Percentiles rank a stretch among this genome's conserved stretches.
Evolutionary conservation across 2,113 vertebrate species (phyloP).

Genomic region (Caloenas nicobarica): DNA sequence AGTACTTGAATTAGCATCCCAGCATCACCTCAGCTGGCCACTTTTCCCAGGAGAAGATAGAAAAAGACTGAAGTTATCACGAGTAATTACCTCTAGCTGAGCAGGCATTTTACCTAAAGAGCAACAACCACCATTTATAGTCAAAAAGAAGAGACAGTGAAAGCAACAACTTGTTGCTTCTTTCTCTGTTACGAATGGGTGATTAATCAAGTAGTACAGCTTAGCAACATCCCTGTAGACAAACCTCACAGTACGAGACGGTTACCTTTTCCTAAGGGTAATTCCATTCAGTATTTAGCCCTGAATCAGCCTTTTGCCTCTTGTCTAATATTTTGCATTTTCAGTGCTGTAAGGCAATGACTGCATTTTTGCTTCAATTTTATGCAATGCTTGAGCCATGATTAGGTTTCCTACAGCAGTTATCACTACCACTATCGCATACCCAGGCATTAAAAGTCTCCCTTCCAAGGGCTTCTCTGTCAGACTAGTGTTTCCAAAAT

Average conservation of each 20-base stretch:
- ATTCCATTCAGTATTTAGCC: neutral
- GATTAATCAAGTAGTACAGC: neutral
- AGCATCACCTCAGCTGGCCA: neutral
- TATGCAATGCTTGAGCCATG: neutral
- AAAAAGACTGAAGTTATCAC: neutral
- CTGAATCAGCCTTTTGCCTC: neutral
- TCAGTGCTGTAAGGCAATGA: neutral
- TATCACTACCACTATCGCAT: neutral
- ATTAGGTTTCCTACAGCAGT: neutral
- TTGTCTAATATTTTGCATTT: neutral
- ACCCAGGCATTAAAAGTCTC: neutral
- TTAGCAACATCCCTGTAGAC: neutral
- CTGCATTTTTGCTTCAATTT: neutral
- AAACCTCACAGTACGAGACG: neutral
- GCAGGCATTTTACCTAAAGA: neutral
- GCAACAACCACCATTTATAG: neutral
- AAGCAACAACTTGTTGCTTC: neutral
- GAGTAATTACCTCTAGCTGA: neutral
- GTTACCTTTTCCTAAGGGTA: neutral
- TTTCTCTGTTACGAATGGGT: neutral
- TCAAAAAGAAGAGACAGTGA: neutral
- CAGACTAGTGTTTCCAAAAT: neutral
- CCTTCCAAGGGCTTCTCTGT: neutral
- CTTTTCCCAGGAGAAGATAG: neutral
- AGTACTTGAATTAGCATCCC: neutral